Evolutionary conservation across 2,797 vertebrate species (phyloP), one percentile per base, ranked within the genome.

Genomic region (Pteronotus mesoamericanus): DNA sequence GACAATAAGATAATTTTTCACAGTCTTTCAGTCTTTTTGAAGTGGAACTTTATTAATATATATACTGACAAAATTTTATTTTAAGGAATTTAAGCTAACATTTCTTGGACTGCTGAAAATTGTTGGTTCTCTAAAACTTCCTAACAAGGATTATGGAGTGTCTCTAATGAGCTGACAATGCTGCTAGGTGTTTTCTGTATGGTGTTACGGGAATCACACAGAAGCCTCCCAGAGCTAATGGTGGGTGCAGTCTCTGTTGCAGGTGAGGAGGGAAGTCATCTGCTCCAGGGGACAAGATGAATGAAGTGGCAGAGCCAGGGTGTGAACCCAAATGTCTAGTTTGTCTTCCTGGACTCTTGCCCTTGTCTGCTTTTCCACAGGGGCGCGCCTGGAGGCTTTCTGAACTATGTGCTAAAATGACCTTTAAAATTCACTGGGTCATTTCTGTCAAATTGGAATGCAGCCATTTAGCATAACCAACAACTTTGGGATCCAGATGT

Each of bases 11-110:
- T 72, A 48, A 55, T 69, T 69, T 83, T 51, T 85, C 24, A 94
- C 0, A 84, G 16, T 68, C 14, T 79, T 66, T 71, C 26, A 21
- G 66, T 61, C 29, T 9, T 74, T 89, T 75, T 84, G 57, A 84
- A 96, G 69, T 72, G 37, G 37, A 85, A 34, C 29, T 89, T 86
- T 55, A 5, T 86, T 89, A 39, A 42, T 71, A 0, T 19, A 44
- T 37, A 64, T 29, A n/a, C 55, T 64, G 22, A 44, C 37, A 96
- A 32, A 66, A 44, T 42, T 87, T 79, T n/a, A 37, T 55, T 87
- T 93, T 44, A 61, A 87, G 75, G 39, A 88, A 80, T 71, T 44
- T 24, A 89, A 57, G 9, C 68, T 82, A 29, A 87, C 42, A 37
- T 90, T 93, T 84, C 24, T 68, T 74, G 48, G 34, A 34, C 74